phyloP scores from a whole-genome alignment of 1,140 invertebrate genomes.

The Berghia stephanieae region DNA sequence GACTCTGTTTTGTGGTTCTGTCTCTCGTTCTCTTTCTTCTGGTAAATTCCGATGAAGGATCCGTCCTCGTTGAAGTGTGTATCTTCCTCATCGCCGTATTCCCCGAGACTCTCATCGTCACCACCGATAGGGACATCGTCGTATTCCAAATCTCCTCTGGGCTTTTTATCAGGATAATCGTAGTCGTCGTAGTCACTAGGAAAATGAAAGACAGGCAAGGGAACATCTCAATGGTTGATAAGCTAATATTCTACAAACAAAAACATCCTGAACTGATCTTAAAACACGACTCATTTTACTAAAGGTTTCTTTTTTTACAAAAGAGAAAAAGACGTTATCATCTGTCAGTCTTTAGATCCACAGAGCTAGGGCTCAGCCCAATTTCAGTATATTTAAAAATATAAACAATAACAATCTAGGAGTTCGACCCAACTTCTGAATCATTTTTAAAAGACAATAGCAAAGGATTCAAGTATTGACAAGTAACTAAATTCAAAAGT shows the following conservation, averaged over 20 bases:
- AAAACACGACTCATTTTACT: not conserved
- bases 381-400: too few species aligned
- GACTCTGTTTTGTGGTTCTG: slow-evolving; percentile 24
- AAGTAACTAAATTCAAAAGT: too few species aligned
- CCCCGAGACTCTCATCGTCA: slow-evolving; percentile 47
- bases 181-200: slow-evolving; percentile 34
- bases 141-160: slow-evolving; percentile 28
- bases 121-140: slow-evolving; percentile 38
- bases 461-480: too few species aligned
- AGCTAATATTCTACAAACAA: not conserved
- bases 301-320: not conserved
- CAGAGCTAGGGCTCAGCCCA: too few species aligned
- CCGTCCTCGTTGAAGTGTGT: slow-evolving; percentile 60
- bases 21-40: slow-evolving; percentile 42
- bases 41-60: slow-evolving; percentile 58
- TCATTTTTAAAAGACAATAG: too few species aligned
- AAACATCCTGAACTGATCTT: not conserved
- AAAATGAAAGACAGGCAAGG: not conserved
- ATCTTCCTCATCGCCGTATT: slow-evolving; percentile 49
- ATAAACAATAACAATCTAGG: too few species aligned
- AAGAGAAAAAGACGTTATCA: not conserved
- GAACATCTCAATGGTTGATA: not conserved
- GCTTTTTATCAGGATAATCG: slow-evolving; percentile 31
- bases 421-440: too few species aligned
- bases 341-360: too few species aligned